phyloP scores from a whole-genome alignment of 2,113 vertebrate genomes.

The Mustelus asterias region DNA sequence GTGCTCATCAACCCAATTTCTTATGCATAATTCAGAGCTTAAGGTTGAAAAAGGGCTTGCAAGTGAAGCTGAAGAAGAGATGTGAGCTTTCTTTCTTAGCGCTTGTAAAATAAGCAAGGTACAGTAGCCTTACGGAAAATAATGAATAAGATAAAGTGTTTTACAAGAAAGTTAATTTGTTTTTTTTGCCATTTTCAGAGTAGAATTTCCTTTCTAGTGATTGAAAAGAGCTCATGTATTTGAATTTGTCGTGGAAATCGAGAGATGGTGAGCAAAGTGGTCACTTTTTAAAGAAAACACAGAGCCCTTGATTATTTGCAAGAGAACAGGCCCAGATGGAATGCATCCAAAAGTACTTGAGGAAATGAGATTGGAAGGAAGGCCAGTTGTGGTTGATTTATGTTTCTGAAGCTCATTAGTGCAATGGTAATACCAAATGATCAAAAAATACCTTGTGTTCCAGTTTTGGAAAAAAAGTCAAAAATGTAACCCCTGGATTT shows the following conservation, averaged over 20 bases:
- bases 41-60: not conserved
- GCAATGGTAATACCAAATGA: not conserved
- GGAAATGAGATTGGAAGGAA: conserved; percentile 2
- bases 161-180: not conserved
- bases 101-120: not conserved
- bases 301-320: not conserved
- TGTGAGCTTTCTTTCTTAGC: not conserved
- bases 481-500: not conserved
- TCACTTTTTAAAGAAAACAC: not conserved
- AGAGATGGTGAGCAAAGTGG: not conserved
- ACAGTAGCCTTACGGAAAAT: not conserved
- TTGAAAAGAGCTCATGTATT: not conserved
- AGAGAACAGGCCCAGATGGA: not conserved
- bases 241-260: not conserved
- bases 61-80: not conserved
- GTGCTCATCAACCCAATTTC: no score
- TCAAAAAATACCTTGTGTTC: conserved; percentile 15
- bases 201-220: not conserved
- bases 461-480: not conserved
- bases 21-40: no score
- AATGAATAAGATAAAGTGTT: not conserved
- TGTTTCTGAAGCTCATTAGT: conserved; percentile 24
- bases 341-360: conserved; percentile 20
- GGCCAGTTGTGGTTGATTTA: not conserved
- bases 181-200: not conserved